phyloP scores from a whole-genome alignment of 1,140 invertebrate species.

The Panagrolaimus sp. region DNA sequence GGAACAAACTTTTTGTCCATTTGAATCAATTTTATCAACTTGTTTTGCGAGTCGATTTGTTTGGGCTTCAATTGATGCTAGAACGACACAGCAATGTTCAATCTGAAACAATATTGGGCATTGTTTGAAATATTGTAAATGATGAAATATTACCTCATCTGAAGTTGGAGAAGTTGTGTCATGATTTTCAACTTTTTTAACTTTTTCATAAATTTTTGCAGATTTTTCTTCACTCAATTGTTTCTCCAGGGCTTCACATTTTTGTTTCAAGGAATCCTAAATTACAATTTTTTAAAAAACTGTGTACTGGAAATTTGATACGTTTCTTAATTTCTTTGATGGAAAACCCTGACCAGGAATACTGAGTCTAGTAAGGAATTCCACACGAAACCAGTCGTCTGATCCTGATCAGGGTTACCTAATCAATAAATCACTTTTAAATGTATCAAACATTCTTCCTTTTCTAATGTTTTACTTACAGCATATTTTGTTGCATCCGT shows the following conservation, averaged over 20 bases:
- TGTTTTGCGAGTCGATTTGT: constrained; percentile 50
- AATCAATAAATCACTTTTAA: too few relatives aligned
- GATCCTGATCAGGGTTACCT: too few relatives aligned
- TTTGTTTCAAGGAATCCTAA: constrained; percentile 40
- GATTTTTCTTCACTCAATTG: constrained; percentile 49
- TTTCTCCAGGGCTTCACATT: constrained; percentile 45
- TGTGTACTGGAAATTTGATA: too few relatives aligned
- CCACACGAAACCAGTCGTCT: too few relatives aligned
- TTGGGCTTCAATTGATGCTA: constrained; percentile 55
- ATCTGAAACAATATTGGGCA: constrained; percentile 38
- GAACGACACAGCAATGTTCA: constrained; percentile 52
- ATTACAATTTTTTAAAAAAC: neutral
- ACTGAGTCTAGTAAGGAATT: too few relatives aligned
- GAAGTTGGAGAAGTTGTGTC: constrained; percentile 35
- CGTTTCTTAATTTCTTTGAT: too few relatives aligned
- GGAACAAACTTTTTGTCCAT: constrained; percentile 20
- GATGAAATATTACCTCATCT: constrained; percentile 41
- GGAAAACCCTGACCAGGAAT: too few relatives aligned
- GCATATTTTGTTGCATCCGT: constrained; percentile 26
- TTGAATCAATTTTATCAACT: constrained; percentile 48
- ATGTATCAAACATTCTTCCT: constrained; percentile 25
- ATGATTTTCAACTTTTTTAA: constrained; percentile 20
- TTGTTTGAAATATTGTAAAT: constrained; percentile 18
- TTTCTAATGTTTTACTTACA: constrained; percentile 11
- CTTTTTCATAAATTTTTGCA: constrained; percentile 28